Percentiles rank a stretch among this genome's conserved stretches.
These are phyloP conservation scores for Drosophila orena DNA, from an alignment of 1,140 invertebrate species.

Conservation along the genomic window DNA sequence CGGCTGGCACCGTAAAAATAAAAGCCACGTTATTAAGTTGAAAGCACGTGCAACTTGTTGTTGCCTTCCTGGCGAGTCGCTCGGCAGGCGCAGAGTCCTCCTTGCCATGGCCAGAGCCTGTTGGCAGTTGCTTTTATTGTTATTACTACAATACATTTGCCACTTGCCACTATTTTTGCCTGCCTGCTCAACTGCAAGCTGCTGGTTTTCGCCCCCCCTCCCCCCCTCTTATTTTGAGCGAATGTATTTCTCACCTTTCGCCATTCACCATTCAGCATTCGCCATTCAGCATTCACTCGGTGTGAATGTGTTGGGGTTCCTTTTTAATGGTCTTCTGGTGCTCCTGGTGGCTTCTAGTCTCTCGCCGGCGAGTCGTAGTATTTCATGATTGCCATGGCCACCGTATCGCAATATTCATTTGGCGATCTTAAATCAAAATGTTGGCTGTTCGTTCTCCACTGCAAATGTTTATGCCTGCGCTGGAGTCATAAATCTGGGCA, in stretches of 20 bases:
- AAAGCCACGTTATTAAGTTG: constrained; percentile 83
- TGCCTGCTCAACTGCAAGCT: constrained; percentile 51
- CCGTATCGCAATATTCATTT: constrained; percentile 64
- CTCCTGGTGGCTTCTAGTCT: constrained; percentile 5
- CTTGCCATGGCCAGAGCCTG: constrained; percentile 34
- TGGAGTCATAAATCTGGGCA: constrained; percentile 2
- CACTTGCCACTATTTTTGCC: constrained; percentile 77
- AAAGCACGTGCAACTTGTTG: constrained; percentile 83
- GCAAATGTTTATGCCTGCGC: constrained; percentile 16
- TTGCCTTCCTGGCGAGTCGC: constrained; percentile 41
- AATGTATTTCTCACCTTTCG: constrained; percentile 75
- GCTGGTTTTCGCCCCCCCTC: constrained; percentile 22
- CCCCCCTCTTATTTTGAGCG: constrained; percentile 53
- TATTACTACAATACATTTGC: constrained; percentile 82
- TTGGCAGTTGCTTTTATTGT: constrained; percentile 79
- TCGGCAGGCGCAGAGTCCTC: constrained; percentile 13
- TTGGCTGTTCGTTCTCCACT: constrained; percentile 8
- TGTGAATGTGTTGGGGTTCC: constrained; percentile 4
- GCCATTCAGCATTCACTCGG: constrained; percentile 1
- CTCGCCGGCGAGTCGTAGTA: constrained; percentile 34
- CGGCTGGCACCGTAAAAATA: constrained; percentile 70
- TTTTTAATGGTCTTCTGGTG: constrained; percentile 59
- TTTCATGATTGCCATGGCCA: constrained; percentile 68
- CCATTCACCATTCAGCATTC: constrained; percentile 49
- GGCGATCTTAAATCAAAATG: constrained; percentile 74